phyloP scores from a whole-genome alignment of 1,140 invertebrate genomes.

The Ceratoteleas bidentatus region DNA sequence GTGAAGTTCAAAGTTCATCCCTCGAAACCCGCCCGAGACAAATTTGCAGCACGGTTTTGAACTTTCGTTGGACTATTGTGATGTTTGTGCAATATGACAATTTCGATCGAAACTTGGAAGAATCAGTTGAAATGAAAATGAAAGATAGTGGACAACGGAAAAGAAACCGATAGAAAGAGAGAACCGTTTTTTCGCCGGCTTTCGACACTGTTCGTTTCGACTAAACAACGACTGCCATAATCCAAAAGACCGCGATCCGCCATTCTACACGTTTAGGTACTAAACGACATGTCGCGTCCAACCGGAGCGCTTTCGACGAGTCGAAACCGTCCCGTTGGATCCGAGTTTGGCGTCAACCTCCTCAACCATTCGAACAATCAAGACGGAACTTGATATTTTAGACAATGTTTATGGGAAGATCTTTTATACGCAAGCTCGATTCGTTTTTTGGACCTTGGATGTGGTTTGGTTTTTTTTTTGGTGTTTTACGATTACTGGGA shows the following conservation, averaged over 20 bases:
- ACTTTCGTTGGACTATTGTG: slow-evolving; percentile 34
- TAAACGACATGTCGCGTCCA: slow-evolving; percentile 17
- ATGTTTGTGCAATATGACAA: slow-evolving; percentile 60
- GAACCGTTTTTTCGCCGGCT: no score
- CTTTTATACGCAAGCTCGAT: slow-evolving; percentile 31
- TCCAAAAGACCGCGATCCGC: slow-evolving; percentile 38
- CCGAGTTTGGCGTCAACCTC: slow-evolving; percentile 45
- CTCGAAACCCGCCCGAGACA: background rate
- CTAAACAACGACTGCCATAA: slow-evolving; percentile 49
- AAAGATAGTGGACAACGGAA: no score
- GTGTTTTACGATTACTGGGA: slow-evolving; percentile 17
- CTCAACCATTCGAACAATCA: slow-evolving; percentile 49
- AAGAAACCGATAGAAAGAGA: no score
- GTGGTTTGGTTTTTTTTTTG: slow-evolving; percentile 32
- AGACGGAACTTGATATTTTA: slow-evolving; percentile 63
- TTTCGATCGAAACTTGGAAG: no score
- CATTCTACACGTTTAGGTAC: slow-evolving; percentile 30
- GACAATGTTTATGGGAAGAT: slow-evolving; percentile 6
- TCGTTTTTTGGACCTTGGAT: slow-evolving; percentile 14
- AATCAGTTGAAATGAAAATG: no score
- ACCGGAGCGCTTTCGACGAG: slow-evolving; percentile 29
- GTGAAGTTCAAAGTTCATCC: slow-evolving; percentile 46
- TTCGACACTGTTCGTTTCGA: slow-evolving; percentile 3
- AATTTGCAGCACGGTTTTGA: slow-evolving; percentile 31
- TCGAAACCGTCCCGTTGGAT: slow-evolving; percentile 32